Conservation (phyloP, 2,888 invertebrate species). For the Pandemis corylana region DNA sequence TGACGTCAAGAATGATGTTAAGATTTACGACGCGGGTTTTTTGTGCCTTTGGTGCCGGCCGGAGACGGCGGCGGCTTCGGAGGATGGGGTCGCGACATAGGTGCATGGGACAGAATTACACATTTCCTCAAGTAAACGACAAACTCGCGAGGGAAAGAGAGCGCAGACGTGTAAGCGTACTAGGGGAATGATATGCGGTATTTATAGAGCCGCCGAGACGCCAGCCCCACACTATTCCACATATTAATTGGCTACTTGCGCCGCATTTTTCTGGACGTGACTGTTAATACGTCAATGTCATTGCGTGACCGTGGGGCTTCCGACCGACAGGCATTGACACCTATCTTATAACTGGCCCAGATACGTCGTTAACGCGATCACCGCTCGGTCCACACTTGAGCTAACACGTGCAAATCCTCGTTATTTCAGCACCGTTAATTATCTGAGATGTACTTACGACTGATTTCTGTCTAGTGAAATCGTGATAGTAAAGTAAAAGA, state of each 20-base stretch:
- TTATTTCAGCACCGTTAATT: not conserved
- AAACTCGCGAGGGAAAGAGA: constrained; percentile 20
- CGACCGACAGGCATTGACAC: constrained; percentile 82
- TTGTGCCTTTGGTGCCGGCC: constrained; percentile 56
- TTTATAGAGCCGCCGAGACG: constrained; percentile 81
- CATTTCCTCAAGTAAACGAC: constrained; percentile 1
- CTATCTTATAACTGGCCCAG: constrained; percentile 72
- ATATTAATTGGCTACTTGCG: constrained; percentile 81
- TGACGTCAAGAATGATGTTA: constrained; percentile 62
- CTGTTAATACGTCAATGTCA: constrained; percentile 76
- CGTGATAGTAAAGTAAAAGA: not conserved
- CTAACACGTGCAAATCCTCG: constrained; percentile 55
- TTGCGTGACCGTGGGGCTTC: constrained; percentile 63
- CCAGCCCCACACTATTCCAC: constrained; percentile 77
- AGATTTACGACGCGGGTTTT: constrained; percentile 57
- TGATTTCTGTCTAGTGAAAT: not conserved
- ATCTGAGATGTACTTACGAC: not conserved
- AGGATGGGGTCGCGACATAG: constrained; percentile 52
- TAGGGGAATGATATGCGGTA: constrained; percentile 56
- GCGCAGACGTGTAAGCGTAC: constrained; percentile 24
- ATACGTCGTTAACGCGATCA: constrained; percentile 65
- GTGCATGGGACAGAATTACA: constrained; percentile 41
- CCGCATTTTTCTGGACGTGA: constrained; percentile 79
- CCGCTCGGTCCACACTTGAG: constrained; percentile 46
- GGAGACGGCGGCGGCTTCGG: constrained; percentile 58